Base-by-base conservation (phyloP, 2,888 invertebrate genomes). In the Ischnura elegans region DNA sequence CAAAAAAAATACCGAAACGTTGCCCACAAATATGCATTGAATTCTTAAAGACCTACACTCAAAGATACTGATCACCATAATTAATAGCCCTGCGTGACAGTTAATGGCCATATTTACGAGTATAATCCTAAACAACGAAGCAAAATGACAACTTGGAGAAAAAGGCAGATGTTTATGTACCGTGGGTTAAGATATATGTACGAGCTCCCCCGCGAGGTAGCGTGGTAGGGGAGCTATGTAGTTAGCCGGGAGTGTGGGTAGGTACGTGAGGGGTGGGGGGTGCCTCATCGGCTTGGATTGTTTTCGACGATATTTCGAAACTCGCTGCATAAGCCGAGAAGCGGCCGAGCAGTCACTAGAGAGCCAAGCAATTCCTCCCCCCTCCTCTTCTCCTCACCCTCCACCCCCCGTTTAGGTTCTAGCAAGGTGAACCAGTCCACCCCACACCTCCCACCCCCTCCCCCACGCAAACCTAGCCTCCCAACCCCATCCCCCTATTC, bases 341-440 rank as follows among this genome's bases (percentile, higher is more conserved):
- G 87, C 55, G 42, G 87, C 51, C 76, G 76, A 76, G 29, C 29
- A 13, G 19, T 55, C 42, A 55, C 87, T 55, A 8, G 51, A 51
- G 51, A 87, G 87, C 87, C 87, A 87, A 87, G 87, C 51, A 55
- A 87, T 61, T 55, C 55, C 51, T 42, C 87, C 42, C 46, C 42
- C 43, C 55, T n/a, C n/a, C n/a, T n/a, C n/a, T n/a, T n/a, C n/a
- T n/a, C 87, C 51, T 51, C 51, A 19, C 87, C 55, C 55, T n/a
- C 25, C 86, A 5, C 85, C 36, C 36, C 76, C 76, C 76, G 10
- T 76, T 76, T 87, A 55, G 87, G 87, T 55, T 51, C 51, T 61
- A 87, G 87, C 87, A 87, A 87, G 87, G 87, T 87, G 87, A 87
- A 87, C 87, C 87, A 87, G 87, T 87, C 87, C 87, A 55, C 87